Evolutionary conservation across 2,797 vertebrate species (phyloP).

Genomic region (Jordanella pulchra): DNA sequence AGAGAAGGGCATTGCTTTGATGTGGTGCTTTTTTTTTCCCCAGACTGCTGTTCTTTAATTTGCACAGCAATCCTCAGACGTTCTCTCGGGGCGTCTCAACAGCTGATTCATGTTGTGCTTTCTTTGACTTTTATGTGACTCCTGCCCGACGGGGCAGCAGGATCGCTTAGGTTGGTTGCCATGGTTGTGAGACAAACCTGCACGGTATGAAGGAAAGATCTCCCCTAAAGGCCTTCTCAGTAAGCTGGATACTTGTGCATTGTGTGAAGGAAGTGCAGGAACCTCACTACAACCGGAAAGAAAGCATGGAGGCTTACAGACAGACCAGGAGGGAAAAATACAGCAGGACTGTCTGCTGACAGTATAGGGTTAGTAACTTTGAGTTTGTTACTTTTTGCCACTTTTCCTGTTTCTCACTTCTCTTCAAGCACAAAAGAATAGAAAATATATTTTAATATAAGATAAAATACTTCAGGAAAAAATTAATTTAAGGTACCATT

Average conservation of each 20-base stretch:
- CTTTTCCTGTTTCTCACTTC: slow-evolving; percentile 16
- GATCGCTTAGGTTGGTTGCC: slow-evolving; percentile 70
- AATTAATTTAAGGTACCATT: neutral
- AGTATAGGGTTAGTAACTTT: slow-evolving; percentile 19
- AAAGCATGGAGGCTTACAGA: slow-evolving; percentile 62
- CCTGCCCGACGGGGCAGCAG: slow-evolving; percentile 46
- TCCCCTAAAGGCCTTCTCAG: slow-evolving; percentile 64
- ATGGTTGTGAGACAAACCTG: slow-evolving; percentile 75
- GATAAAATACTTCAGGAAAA: slow-evolving; percentile 19
- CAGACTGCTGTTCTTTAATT: slow-evolving; percentile 27
- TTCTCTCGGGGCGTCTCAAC: slow-evolving; percentile 45
- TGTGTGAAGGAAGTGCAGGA: slow-evolving; percentile 60
- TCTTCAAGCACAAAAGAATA: slow-evolving; percentile 39
- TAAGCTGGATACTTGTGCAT: slow-evolving; percentile 69
- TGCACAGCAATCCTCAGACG: slow-evolving; percentile 17
- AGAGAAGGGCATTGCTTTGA: slow-evolving; percentile 43
- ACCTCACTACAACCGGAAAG: slow-evolving; percentile 57
- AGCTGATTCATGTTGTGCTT: slow-evolving; percentile 56
- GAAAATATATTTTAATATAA: slow-evolving; percentile 39
- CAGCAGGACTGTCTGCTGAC: slow-evolving; percentile 29
- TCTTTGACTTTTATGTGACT: slow-evolving; percentile 55
- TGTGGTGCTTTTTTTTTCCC: slow-evolving; percentile 27
- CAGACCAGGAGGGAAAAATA: slow-evolving; percentile 28
- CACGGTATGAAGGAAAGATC: slow-evolving; percentile 39
- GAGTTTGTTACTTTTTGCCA: slow-evolving; percentile 16